Base-by-base conservation (phyloP, 2,888 invertebrate genomes). In the Machimus rusticus region DNA sequence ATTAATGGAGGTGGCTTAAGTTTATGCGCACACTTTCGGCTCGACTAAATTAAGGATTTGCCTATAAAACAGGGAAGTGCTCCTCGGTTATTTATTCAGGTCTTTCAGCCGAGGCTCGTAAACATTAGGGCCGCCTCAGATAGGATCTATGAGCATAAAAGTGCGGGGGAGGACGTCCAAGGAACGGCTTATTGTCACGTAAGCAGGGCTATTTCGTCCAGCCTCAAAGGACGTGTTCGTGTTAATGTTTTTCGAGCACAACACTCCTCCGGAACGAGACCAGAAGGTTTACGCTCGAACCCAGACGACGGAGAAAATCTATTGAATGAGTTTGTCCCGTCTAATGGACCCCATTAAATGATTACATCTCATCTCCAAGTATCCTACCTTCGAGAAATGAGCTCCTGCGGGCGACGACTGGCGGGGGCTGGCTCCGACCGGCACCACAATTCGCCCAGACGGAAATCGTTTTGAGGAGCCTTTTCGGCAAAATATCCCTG, bases 261-360 rank as follows among this genome's bases (percentile, higher is more conserved):
- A 82, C 46, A 82, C 46, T 74, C 55, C 31, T 12, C 31, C 79
- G 16, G 51, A 28, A 46, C 51, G 28, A 46, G 23, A 31, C 34
- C 77, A 74, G 39, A 78, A 79, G 79, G 78, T 77, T 74, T 74
- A 28, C 39, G 28, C 12, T 79, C 16, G 14, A n/a, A 14, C n/a
- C n/a, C 74, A n/a, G 74, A 28, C 74, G 39, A 23, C 34, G 76
- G 3, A 16, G 37, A 79, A 85, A 86, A 86, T 86, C 78, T 86
- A 86, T 86, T 66, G 86, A 66, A 78, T 55, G 37, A 79, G 77
- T 78, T 86, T 86, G 77, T 78, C 86, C 66, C 39, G 34, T 51
- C 86, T 86, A 86, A 86, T 86, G 74, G 86, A 78, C 39, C 77
- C 86, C 87, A 79, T 87, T 87, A 87, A 87, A 78, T 57, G 87